Conservation (phyloP, 2,888 invertebrate species). For the Aquatica leii region DNA sequence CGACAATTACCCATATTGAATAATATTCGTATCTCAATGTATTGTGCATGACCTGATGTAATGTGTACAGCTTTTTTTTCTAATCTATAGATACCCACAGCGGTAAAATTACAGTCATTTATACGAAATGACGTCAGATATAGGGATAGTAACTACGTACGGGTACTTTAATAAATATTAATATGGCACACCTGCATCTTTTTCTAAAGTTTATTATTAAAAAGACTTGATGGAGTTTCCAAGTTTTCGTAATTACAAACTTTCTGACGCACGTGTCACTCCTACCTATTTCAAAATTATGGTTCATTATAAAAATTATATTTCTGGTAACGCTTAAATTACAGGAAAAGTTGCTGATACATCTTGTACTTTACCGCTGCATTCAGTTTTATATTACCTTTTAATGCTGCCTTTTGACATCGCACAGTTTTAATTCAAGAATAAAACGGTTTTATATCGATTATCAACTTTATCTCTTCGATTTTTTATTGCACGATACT, state of each 20-base stretch:
- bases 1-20: slow-evolving; percentile 21
- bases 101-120: slow-evolving; percentile 33
- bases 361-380: too few relatives aligned
- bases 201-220: slow-evolving; percentile 35
- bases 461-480: too few relatives aligned
- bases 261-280: slow-evolving; percentile 26
- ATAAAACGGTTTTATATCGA: too few relatives aligned
- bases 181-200: slow-evolving; percentile 32
- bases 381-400: too few relatives aligned
- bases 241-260: slow-evolving; percentile 33
- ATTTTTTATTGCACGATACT: too few relatives aligned
- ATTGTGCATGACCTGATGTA: slow-evolving; percentile 22
- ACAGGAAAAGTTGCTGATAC: slow-evolving; percentile 2
- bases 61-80: slow-evolving; percentile 22
- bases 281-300: slow-evolving; percentile 2
- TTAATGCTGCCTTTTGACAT: too few relatives aligned
- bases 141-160: slow-evolving; percentile 23
- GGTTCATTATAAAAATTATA: slow-evolving; percentile 1
- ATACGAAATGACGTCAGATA: slow-evolving; percentile 25
- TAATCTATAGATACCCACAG: slow-evolving; percentile 31
- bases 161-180: slow-evolving; percentile 34
- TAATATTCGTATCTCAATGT: slow-evolving; percentile 20
- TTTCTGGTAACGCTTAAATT: slow-evolving; percentile 1
- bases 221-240: slow-evolving; percentile 24
- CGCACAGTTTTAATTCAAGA: too few relatives aligned